phyloP scores from a whole-genome alignment of 2,113 vertebrate species.

The Nyctereutes procyonoides region DNA sequence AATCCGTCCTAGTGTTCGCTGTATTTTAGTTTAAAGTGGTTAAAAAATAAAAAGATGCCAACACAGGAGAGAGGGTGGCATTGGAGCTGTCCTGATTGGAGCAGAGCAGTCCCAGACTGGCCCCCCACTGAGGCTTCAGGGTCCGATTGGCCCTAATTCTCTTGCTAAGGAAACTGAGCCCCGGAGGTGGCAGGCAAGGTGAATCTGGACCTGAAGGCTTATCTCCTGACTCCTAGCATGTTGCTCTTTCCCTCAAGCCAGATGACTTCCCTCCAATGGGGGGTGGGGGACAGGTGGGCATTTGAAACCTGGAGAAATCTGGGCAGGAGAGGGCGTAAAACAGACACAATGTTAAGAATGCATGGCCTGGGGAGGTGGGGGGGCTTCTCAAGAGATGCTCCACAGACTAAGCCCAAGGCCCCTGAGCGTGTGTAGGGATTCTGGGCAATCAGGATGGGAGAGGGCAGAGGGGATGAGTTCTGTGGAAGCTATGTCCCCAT shows the following conservation, averaged over 20 bases:
- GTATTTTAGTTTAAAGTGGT: not conserved
- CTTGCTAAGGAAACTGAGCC: not conserved
- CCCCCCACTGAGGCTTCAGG: not conserved
- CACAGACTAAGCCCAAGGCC: not conserved
- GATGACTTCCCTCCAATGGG: not conserved
- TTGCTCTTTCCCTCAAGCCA: not conserved
- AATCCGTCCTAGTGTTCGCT: not conserved
- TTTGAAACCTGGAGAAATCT: not conserved
- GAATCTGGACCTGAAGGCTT: not conserved
- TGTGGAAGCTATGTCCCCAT: not conserved
- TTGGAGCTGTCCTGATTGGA: not conserved
- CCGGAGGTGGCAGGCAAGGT: not conserved
- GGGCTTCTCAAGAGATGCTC: not conserved
- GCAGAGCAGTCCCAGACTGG: not conserved
- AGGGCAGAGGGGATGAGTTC: not conserved
- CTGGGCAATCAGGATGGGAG: not conserved
- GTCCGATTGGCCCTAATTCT: not conserved
- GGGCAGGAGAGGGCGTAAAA: not conserved
- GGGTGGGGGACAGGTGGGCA: not conserved
- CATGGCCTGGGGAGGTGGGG: not conserved
- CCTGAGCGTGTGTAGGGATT: not conserved
- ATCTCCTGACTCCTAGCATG: not conserved
- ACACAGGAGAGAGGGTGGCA: not conserved
- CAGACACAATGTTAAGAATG: not conserved
- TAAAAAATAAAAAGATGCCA: not conserved